Conservation (phyloP, 2,797 vertebrate species). For the Hybognathus amarus region DNA sequence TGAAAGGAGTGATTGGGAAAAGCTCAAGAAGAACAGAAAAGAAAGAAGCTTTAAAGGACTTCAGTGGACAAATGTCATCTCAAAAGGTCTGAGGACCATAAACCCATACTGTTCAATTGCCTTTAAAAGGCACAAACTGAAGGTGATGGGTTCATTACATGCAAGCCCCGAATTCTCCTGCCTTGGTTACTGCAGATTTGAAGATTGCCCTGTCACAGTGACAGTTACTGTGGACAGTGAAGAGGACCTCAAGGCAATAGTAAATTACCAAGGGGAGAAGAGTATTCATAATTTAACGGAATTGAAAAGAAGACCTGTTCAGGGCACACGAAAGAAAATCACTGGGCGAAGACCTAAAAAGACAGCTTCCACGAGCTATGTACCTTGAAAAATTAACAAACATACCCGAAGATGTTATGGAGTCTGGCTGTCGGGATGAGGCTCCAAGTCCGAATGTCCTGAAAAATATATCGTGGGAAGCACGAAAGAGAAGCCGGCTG, state of each 20-base stretch:
- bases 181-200: slow-evolving; percentile 4
- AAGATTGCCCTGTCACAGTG: slow-evolving; percentile 2
- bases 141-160: neutral
- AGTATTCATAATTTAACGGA: neutral
- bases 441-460: neutral
- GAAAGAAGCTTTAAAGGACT: slow-evolving; percentile 5
- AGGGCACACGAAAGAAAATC: neutral
- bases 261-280: neutral
- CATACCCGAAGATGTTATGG: slow-evolving; percentile 1
- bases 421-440: slow-evolving; percentile 23
- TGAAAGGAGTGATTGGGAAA: neutral
- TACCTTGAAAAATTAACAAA: neutral
- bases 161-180: slow-evolving; percentile 14
- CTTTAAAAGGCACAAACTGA: slow-evolving; percentile 32
- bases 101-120: slow-evolving; percentile 25
- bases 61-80: slow-evolving; percentile 9
- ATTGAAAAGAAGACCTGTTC: neutral
- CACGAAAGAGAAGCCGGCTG: neutral
- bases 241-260: neutral
- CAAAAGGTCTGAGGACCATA: slow-evolving; percentile 13
- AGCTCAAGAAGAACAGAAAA: neutral
- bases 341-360: neutral
- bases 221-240: slow-evolving; percentile 17
- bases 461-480: neutral
- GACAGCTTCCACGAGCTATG: neutral